These are phyloP conservation scores for Odontamblyopus rebecca DNA, from an alignment of 2,797 vertebrate genomes.

Conservation along the genomic window DNA sequence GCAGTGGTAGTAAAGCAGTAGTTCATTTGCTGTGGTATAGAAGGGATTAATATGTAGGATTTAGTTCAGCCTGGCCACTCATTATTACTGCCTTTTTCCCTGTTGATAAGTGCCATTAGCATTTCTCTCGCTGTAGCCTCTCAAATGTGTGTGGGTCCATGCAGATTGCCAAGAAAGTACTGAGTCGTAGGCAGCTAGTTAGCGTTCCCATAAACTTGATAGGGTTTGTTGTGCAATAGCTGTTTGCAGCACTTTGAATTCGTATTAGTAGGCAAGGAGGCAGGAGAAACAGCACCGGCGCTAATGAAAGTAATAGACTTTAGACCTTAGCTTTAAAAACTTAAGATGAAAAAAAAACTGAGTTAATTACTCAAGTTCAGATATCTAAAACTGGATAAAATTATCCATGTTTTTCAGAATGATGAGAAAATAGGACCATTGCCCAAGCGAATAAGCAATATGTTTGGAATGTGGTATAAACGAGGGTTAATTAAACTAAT, in stretches of 20 bases:
- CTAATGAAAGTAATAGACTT: background rate
- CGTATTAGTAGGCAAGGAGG: background rate
- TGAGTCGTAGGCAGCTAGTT: constrained; percentile 4
- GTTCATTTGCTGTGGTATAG: constrained; percentile 28
- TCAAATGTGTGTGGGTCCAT: constrained; percentile 16
- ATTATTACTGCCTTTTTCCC: constrained; percentile 9
- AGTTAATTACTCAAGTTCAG: too few relatives aligned
- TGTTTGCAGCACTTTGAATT: constrained; percentile 1
- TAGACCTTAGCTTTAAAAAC: background rate
- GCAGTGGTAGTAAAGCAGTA: constrained; percentile 22
- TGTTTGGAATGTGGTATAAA: too few relatives aligned
- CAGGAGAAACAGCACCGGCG: background rate
- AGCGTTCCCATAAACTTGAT: constrained; percentile 6
- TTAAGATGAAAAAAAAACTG: too few relatives aligned
- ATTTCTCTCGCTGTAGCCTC: background rate
- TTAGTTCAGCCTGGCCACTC: constrained; percentile 19
- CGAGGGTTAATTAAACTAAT: too few relatives aligned
- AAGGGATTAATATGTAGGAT: constrained; percentile 21
- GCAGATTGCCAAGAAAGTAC: constrained; percentile 16
- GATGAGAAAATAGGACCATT: too few relatives aligned
- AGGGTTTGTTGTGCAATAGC: background rate
- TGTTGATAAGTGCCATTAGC: constrained; percentile 8
- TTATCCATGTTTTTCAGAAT: too few relatives aligned
- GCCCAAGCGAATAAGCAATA: too few relatives aligned
- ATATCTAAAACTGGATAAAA: too few relatives aligned